Conservation (phyloP, 2,113 vertebrate species). For the Hippopotamus amphibius region DNA sequence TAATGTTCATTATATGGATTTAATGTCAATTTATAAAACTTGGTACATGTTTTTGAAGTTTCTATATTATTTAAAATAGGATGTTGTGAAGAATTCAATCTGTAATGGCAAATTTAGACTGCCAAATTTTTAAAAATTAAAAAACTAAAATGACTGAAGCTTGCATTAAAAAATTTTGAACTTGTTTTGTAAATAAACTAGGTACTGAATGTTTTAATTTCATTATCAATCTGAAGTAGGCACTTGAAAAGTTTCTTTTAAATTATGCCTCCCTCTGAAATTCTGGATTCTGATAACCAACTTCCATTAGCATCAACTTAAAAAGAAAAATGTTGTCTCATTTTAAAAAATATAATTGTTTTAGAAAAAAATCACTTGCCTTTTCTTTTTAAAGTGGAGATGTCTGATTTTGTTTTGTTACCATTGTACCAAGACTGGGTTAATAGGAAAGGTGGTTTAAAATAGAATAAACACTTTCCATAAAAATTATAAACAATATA, state of each 20-base stretch:
- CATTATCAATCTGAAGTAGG: neutral
- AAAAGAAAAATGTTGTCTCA: conserved; percentile 18
- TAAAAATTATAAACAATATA: neutral
- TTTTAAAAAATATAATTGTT: neutral
- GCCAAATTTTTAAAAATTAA: neutral
- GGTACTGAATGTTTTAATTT: neutral
- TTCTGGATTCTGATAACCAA: neutral
- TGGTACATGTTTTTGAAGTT: neutral
- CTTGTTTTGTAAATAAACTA: neutral
- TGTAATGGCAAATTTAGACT: conserved; percentile 9
- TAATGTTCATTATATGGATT: neutral
- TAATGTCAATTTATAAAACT: neutral
- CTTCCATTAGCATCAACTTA: neutral
- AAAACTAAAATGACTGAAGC: neutral
- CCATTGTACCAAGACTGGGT: neutral
- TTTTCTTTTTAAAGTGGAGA: neutral
- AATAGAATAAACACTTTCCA: neutral
- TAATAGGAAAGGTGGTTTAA: neutral
- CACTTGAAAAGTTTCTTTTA: neutral
- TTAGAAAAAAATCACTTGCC: neutral
- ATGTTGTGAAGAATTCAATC: neutral
- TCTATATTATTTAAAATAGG: neutral
- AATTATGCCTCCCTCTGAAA: neutral
- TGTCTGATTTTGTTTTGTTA: neutral
- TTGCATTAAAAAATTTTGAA: neutral